phyloP scores from a whole-genome alignment of 1,140 invertebrate genomes.

The Bombus sibiricus region DNA sequence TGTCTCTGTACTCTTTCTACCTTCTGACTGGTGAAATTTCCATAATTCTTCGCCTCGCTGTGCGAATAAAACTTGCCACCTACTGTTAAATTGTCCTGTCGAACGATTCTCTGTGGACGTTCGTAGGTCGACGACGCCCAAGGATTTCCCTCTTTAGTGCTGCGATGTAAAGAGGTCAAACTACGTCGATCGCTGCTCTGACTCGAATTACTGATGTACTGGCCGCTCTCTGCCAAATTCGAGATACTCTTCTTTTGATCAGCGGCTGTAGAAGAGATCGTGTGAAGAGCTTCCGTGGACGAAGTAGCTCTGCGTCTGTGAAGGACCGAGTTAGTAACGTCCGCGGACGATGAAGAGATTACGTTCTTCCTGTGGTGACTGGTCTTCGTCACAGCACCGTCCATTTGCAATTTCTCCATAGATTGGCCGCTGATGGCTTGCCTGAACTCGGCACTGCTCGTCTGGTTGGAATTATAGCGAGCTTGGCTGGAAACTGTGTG shows the following conservation, averaged over 20 bases:
- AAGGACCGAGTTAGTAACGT: slow-evolving; percentile 89
- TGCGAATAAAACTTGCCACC: slow-evolving; percentile 89
- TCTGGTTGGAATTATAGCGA: slow-evolving; percentile 61
- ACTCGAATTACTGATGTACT: slow-evolving; percentile 86
- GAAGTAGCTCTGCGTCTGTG: slow-evolving; percentile 87
- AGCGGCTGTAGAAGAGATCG: slow-evolving; percentile 89
- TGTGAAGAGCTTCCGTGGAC: slow-evolving; percentile 86
- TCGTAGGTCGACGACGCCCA: slow-evolving; percentile 81
- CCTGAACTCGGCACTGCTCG: slow-evolving; percentile 68
- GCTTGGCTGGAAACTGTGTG: slow-evolving; percentile 67
- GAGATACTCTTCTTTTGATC: slow-evolving; percentile 91
- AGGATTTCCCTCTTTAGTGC: slow-evolving; percentile 81
- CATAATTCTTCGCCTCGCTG: slow-evolving; percentile 86
- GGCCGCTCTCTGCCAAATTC: slow-evolving; percentile 88
- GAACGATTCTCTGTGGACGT: slow-evolving; percentile 83
- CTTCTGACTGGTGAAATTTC: slow-evolving; percentile 84
- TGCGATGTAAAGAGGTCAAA: slow-evolving; percentile 89
- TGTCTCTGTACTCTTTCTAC: slow-evolving; percentile 83
- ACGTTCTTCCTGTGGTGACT: slow-evolving; percentile 88
- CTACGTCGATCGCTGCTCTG: slow-evolving; percentile 88
- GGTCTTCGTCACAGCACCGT: slow-evolving; percentile 61
- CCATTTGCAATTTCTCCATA: slow-evolving; percentile 48
- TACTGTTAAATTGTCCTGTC: slow-evolving; percentile 86
- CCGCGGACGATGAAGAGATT: slow-evolving; percentile 87
- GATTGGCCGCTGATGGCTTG: slow-evolving; percentile 60